These are phyloP conservation scores for Schizothorax lantsangensis DNA, from an alignment of 2,797 vertebrate genomes.

Conservation along the genomic window DNA sequence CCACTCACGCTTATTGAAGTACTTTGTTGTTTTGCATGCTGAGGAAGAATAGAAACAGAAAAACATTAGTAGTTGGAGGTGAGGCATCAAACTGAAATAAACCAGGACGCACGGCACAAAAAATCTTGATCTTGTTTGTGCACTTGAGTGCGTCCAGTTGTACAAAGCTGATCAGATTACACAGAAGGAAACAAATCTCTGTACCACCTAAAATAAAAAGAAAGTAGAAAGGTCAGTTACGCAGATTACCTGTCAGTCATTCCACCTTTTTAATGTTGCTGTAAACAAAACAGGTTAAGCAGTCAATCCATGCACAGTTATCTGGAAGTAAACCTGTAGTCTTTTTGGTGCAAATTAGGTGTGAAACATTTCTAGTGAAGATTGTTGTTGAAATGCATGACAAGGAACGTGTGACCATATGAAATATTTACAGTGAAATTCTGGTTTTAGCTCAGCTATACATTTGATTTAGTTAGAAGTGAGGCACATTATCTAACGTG, in stretches of 20 bases:
- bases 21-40: conserved; percentile 1
- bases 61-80: background rate
- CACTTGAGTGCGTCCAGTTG: background rate
- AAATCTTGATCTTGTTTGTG: background rate
- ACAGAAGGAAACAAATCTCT: background rate
- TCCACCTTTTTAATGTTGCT: background rate
- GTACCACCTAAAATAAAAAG: background rate
- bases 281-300: background rate
- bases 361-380: background rate
- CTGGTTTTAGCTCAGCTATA: background rate
- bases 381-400: background rate
- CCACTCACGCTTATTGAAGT: background rate
- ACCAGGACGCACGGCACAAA: background rate
- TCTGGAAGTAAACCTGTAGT: background rate
- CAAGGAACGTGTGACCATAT: background rate
- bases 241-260: background rate
- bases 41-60: background rate
- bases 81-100: background rate
- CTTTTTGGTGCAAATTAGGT: background rate
- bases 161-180: background rate
- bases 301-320: background rate
- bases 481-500: background rate
- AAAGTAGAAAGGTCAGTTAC: background rate
- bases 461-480: background rate
- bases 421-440: background rate